phyloP scores from a whole-genome alignment of 1,140 invertebrate species.

The Chironomus striatipennis region DNA sequence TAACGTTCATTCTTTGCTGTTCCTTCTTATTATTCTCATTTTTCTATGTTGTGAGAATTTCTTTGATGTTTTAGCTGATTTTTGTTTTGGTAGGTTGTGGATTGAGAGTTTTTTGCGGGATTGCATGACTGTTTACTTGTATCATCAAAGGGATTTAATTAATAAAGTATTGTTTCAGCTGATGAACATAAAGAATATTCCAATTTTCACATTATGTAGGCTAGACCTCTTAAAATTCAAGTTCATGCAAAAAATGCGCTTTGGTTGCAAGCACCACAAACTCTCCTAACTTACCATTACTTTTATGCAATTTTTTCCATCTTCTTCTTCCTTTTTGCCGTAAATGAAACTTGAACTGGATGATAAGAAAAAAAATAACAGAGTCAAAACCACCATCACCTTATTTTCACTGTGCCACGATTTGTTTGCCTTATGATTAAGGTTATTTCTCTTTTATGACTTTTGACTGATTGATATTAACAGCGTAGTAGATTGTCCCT shows the following conservation, averaged over 20 bases:
- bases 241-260: no score
- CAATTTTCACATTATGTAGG: no score
- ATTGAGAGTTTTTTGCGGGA: no score
- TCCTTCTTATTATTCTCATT: neutral
- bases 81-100: no score
- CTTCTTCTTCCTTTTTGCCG: neutral
- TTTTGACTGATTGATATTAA: neutral
- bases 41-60: neutral
- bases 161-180: no score
- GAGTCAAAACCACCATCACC: neutral
- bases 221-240: no score
- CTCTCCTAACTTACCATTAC: neutral
- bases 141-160: no score
- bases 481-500: neutral
- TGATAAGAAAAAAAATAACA: neutral
- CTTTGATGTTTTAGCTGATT: no score
- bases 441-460: neutral
- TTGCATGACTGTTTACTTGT: no score
- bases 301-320: neutral
- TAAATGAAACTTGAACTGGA: neutral
- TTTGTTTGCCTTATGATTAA: constrained; percentile 8
- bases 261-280: neutral
- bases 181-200: no score
- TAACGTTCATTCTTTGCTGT: neutral
- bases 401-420: neutral